Evolutionary conservation across 2,797 vertebrate species (phyloP), one percentile per base, ranked within the genome.

Genomic region (Sparus aurata): DNA sequence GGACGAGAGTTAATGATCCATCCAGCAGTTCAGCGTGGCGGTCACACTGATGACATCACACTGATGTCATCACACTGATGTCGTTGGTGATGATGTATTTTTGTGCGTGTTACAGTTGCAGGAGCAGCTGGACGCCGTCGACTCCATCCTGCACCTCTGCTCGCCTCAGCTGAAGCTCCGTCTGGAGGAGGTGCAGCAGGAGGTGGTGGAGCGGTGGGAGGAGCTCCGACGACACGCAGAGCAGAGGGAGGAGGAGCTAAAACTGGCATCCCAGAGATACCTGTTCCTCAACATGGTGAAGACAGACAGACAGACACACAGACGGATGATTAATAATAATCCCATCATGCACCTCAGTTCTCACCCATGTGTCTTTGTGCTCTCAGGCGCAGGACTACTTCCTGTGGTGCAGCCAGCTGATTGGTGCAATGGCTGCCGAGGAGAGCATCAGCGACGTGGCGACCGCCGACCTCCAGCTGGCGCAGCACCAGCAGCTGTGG

Each of bases 201-300:
- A 95, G 17, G 87, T 97, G 83, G 92, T 89, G 43, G 95, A 95
- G 78, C 92, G 69, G 55, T 97, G 97, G 97, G 96, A 95, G 77
- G 90, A 84, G 59, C 93, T 97, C 12, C 94, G 93, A 17, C 83
- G 81, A n/a, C 87, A 79, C 22, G 71, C 95, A 3, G 95, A 96
- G 12, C 85, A 87, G 71, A 94, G 94, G 76, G 94, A 95, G 75
- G 90, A 85, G 25, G 90, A 93, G 76, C 92, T 98, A 12, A 93
- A 94, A 49, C 77, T 69, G 9, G 87, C 95, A 0, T 73, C 90
- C 73, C 93, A 93, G 67, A 92, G 94, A 69, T 93, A 96, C 68
- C 65, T 74, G 46, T 98, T 98, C 85, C 94, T 95, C 2, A 89
- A 95, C 38, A 93, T 75, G 5, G 97, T 98, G 89, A 84, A 65